Evolutionary conservation across 1,140 invertebrate species (phyloP).

Genomic region (Euwallacea similis): DNA sequence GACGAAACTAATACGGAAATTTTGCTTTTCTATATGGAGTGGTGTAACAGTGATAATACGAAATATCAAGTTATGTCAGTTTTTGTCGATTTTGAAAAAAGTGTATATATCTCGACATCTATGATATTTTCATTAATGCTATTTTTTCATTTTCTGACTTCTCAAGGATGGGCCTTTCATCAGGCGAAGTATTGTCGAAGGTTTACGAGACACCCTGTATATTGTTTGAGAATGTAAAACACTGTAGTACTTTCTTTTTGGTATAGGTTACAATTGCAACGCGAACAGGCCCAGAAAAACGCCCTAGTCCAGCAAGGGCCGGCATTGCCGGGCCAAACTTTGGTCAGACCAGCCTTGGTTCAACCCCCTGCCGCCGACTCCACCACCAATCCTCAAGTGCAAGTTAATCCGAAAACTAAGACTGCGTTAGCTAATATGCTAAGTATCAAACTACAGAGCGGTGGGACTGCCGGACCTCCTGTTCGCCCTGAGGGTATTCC

Average conservation of each 20-base stretch:
- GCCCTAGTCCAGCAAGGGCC: conserved; percentile 30
- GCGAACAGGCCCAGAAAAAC: conserved; percentile 55
- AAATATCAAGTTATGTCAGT: too few species aligned
- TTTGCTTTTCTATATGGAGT: too few species aligned
- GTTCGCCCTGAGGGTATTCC: conserved; percentile 51
- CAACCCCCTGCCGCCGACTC: conserved; percentile 48
- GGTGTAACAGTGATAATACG: too few species aligned
- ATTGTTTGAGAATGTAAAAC: too few species aligned
- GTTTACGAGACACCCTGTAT: too few species aligned
- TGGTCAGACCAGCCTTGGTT: conserved; percentile 30
- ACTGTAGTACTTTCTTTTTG: not conserved
- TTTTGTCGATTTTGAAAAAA: too few species aligned
- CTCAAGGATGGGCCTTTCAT: too few species aligned
- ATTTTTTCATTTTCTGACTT: too few species aligned
- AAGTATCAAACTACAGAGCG: conserved; percentile 73
- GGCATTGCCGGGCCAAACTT: conserved; percentile 43
- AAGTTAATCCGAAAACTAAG: conserved; percentile 87
- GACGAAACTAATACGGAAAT: too few species aligned
- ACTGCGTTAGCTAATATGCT: conserved; percentile 94
- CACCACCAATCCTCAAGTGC: conserved; percentile 42
- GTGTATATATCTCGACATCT: too few species aligned
- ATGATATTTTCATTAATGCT: too few species aligned
- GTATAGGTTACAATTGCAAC: conserved; percentile 58
- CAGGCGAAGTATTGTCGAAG: too few species aligned
- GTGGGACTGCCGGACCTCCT: conserved; percentile 46